Evolutionary conservation across 2,888 invertebrate species (phyloP).

Genomic region (Himalopsyche japonica): DNA sequence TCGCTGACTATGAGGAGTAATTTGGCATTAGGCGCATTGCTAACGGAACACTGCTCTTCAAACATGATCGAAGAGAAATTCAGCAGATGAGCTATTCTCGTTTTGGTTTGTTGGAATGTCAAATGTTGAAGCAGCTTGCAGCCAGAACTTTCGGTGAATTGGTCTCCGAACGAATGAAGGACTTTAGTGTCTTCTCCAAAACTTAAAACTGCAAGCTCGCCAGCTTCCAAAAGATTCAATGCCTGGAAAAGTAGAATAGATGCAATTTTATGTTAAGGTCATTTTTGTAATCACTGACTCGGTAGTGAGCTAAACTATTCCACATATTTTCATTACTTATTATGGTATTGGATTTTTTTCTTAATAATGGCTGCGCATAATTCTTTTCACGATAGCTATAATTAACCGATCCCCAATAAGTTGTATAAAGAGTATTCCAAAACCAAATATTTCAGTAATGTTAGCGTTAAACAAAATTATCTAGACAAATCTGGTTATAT

Average conservation of each 20-base stretch:
- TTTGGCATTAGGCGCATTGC: slow-evolving; percentile 71
- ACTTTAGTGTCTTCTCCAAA: slow-evolving; percentile 85
- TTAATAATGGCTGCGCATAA: too few relatives aligned
- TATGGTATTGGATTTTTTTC: too few relatives aligned
- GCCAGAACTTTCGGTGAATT: slow-evolving; percentile 86
- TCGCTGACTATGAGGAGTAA: slow-evolving; percentile 92
- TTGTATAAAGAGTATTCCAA: too few relatives aligned
- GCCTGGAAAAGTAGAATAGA: slow-evolving; percentile 60
- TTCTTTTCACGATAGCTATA: too few relatives aligned
- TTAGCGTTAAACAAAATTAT: too few relatives aligned
- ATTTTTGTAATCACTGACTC: neutral
- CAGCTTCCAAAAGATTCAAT: slow-evolving; percentile 89
- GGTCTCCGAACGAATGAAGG: slow-evolving; percentile 85
- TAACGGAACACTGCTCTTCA: slow-evolving; percentile 53
- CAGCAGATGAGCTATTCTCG: slow-evolving; percentile 80
- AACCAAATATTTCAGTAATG: too few relatives aligned
- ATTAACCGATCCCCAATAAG: too few relatives aligned
- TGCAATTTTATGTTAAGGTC: neutral
- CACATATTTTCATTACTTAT: too few relatives aligned
- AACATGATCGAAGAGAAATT: slow-evolving; percentile 76
- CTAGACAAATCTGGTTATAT: too few relatives aligned
- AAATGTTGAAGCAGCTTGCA: slow-evolving; percentile 79
- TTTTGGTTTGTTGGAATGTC: slow-evolving; percentile 87
- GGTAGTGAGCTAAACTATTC: neutral
- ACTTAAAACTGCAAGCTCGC: slow-evolving; percentile 87